Evolutionary conservation across 2,888 invertebrate genomes (phyloP).

Genomic region (Synergus gifuensis): DNA sequence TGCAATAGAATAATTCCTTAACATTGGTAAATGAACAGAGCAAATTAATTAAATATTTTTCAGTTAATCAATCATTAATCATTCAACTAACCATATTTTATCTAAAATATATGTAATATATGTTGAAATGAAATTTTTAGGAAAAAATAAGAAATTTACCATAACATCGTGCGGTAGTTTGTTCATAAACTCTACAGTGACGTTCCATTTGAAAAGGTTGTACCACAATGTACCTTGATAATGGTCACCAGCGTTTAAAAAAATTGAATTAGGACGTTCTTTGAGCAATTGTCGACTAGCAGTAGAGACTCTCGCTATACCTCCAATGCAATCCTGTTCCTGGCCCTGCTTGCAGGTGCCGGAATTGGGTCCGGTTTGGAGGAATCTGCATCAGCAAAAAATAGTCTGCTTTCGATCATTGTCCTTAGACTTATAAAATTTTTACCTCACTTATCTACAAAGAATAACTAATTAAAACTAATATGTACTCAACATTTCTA

Average conservation of each 20-base stretch:
- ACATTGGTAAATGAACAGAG: too few relatives aligned
- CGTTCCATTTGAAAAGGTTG: constrained; percentile 85
- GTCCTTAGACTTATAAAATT: not conserved
- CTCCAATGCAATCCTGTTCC: constrained; percentile 82
- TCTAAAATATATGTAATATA: not conserved
- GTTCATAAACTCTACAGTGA: constrained; percentile 88
- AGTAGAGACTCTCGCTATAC: constrained; percentile 83
- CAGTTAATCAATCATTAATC: too few relatives aligned
- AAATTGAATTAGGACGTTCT: constrained; percentile 81
- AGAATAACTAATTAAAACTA: not conserved
- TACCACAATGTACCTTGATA: constrained; percentile 94
- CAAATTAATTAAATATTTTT: too few relatives aligned
- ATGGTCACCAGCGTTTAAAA: constrained; percentile 90
- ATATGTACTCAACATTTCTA: not conserved
- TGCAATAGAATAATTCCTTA: too few relatives aligned
- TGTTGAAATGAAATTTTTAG: not conserved
- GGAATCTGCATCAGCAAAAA: constrained; percentile 79
- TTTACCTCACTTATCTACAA: not conserved
- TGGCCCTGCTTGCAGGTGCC: constrained; percentile 78
- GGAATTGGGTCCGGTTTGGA: constrained; percentile 81
- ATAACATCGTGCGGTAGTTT: constrained; percentile 87
- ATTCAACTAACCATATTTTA: not conserved
- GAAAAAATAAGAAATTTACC: constrained; percentile 78
- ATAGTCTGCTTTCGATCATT: not conserved
- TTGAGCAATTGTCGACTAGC: constrained; percentile 77